These are phyloP conservation scores for Gobius niger DNA, from an alignment of 2,113 vertebrate species.

Conservation along the genomic window DNA sequence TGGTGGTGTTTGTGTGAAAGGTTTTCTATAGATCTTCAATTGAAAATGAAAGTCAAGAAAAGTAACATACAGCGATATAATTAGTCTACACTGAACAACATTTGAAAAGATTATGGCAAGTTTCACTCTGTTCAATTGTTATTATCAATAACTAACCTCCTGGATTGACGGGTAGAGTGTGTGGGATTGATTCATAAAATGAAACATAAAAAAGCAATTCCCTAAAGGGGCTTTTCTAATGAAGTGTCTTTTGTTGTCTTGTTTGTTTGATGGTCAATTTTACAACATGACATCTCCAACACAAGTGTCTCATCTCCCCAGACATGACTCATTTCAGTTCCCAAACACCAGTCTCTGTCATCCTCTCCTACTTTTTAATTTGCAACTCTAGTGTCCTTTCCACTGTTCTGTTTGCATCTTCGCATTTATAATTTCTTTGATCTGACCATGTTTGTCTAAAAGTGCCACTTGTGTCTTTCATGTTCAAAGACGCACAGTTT, in stretches of 20 bases:
- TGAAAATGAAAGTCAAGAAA: background rate
- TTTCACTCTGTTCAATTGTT: background rate
- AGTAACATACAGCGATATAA: background rate
- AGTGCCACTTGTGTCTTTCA: conserved; percentile 29
- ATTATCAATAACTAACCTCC: background rate
- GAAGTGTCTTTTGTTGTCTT: conserved; percentile 19
- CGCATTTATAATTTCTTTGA: background rate
- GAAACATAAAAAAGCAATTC: background rate
- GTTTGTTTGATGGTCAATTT: conserved; percentile 13
- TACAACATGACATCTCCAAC: conserved; percentile 8
- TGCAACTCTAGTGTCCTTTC: background rate
- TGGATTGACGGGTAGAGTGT: background rate
- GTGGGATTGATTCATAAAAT: background rate
- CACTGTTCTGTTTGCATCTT: conserved; percentile 4
- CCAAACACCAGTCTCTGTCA: conserved; percentile 17
- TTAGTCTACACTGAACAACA: background rate
- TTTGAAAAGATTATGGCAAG: background rate
- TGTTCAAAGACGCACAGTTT: conserved; percentile 80
- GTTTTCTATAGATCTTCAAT: background rate
- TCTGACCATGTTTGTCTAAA: conserved; percentile 16
- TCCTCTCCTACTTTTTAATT: conserved; percentile 8
- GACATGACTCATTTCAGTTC: conserved; percentile 14
- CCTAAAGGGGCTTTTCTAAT: conserved; percentile 25
- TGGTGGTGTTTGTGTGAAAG: too few relatives aligned
- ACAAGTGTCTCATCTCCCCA: conserved; percentile 14